phyloP scores from a whole-genome alignment of 2,797 vertebrate genomes.

The Peromyscus attwateri region DNA sequence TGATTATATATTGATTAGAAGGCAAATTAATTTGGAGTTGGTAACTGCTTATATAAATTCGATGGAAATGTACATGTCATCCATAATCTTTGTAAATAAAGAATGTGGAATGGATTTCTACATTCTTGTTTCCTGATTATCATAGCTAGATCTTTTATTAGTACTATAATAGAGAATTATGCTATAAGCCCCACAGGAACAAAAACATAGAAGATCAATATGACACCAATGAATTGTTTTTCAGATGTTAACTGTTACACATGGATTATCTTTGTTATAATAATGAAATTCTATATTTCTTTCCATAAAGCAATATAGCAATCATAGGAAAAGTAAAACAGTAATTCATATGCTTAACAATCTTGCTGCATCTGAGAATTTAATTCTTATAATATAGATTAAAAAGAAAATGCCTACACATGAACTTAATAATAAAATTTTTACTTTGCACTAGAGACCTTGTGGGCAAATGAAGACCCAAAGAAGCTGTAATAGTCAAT shows the following conservation, averaged over 20 bases:
- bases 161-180: background rate
- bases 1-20: background rate
- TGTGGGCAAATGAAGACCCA: background rate
- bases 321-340: background rate
- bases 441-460: too few relatives aligned
- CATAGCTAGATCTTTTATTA: background rate
- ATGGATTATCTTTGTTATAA: background rate
- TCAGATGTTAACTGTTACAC: background rate
- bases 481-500: background rate
- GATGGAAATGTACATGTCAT: background rate
- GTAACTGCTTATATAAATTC: accelerated
- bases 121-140: background rate
- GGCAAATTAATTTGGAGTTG: background rate
- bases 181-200: background rate
- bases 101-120: accelerated
- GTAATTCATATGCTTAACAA: background rate
- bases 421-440: background rate
- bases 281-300: background rate
- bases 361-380: background rate
- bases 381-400: background rate
- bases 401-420: background rate
- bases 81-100: background rate
- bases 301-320: background rate
- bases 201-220: background rate
- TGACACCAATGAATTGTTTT: background rate